phyloP scores from a whole-genome alignment of 1,140 invertebrate species.

The Pseudomyrmex cubaensis region DNA sequence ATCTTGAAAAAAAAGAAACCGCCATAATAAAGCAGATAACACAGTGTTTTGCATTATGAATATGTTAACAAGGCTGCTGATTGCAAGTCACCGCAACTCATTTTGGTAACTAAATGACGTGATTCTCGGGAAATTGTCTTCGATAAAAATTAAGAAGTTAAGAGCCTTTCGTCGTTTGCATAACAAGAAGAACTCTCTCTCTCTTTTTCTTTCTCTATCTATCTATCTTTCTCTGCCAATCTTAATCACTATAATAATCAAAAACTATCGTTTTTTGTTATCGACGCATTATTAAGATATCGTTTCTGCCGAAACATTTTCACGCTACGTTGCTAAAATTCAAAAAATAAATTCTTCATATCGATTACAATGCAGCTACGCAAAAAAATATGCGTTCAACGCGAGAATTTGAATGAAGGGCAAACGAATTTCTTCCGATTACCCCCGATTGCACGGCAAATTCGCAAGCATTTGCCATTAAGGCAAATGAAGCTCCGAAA shows the following conservation, averaged over 20 bases:
- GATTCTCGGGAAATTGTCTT: not conserved
- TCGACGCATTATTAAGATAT: too few relatives aligned
- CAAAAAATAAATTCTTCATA: conserved; percentile 10
- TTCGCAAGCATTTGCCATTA: conserved; percentile 22
- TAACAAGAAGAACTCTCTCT: too few relatives aligned
- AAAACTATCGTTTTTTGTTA: conserved; percentile 4
- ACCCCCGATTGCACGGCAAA: not conserved
- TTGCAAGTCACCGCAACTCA: not conserved
- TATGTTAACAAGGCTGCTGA: conserved; percentile 11
- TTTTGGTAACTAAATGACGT: conserved; percentile 10
- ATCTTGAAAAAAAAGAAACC: conserved; percentile 6
- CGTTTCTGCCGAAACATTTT: conserved; percentile 13
- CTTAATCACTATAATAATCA: not conserved
- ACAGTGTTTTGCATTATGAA: conserved; percentile 12
- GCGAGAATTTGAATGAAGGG: not conserved
- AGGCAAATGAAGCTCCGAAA: conserved; percentile 29
- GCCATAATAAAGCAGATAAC: conserved; percentile 16
- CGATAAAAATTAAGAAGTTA: conserved; percentile 14
- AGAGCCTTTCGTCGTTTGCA: not conserved
- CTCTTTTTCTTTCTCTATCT: too few relatives aligned
- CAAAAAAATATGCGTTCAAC: not conserved
- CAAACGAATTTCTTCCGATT: not conserved
- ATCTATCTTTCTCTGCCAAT: too few relatives aligned
- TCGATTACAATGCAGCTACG: not conserved
- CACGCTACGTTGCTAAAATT: conserved; percentile 33